A percentile compares a stretch with the other conserved stretches of the same genome.
Evolutionary conservation across 2,888 invertebrate genomes (phyloP).

Genomic region (Dasysyrphus albostriatus): DNA sequence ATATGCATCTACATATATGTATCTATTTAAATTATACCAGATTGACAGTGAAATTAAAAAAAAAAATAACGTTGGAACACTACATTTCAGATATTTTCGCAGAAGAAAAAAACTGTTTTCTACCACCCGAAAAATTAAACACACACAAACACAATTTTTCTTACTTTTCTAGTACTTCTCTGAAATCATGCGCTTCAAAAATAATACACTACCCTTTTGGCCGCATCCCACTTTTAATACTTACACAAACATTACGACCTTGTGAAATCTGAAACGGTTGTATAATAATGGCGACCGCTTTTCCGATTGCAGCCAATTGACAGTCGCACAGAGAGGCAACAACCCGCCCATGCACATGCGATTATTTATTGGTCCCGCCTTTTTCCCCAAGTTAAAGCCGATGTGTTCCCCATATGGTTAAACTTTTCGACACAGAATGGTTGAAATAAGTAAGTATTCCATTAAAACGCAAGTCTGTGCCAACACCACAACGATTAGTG

Average conservation of each 20-base stretch:
- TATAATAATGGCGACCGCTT: conserved; percentile 65
- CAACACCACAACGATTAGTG: neutral
- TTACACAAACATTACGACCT: neutral
- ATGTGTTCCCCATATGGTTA: conserved; percentile 15
- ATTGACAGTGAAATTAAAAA: conserved; percentile 4
- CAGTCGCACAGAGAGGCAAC: conserved; percentile 48
- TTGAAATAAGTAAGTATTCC: conserved; percentile 1
- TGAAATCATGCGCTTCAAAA: conserved; percentile 42
- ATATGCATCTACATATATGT: no score
- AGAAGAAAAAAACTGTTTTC: neutral
- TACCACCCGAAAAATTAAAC: neutral
- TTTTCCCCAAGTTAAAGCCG: neutral
- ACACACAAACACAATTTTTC: conserved; percentile 14
- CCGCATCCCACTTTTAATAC: conserved; percentile 31
- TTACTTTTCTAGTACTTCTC: conserved; percentile 21
- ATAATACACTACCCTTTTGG: neutral
- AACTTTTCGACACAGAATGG: neutral
- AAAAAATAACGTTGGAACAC: neutral
- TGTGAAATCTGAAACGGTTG: conserved; percentile 65
- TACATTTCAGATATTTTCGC: neutral
- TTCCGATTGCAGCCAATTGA: conserved; percentile 67
- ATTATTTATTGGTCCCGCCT: conserved; percentile 7
- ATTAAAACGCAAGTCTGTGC: conserved; percentile 35
- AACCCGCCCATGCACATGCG: conserved; percentile 26
- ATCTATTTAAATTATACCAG: neutral